Evolutionary conservation across 2,797 vertebrate species (phyloP).

Genomic region (Meda fulgida): DNA sequence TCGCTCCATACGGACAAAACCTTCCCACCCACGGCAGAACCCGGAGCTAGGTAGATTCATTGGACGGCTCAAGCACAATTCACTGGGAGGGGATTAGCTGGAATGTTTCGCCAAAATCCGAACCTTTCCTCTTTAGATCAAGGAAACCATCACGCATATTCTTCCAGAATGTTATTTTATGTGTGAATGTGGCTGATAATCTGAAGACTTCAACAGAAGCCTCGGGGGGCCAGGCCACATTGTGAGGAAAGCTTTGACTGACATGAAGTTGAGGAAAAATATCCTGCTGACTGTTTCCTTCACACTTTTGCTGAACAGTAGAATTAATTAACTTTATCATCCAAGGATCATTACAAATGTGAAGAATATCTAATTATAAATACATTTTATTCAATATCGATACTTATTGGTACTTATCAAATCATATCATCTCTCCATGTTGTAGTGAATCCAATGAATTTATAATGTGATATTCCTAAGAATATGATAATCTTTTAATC

Average conservation of each 20-base stretch:
- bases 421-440: not conserved
- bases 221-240: slow-evolving; percentile 11
- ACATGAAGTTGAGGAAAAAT: not conserved
- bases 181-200: slow-evolving; percentile 21
- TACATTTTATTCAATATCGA: not conserved
- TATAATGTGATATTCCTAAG: not conserved
- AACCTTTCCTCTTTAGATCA: slow-evolving; percentile 26
- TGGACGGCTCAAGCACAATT: slow-evolving; percentile 20
- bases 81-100: slow-evolving; percentile 9
- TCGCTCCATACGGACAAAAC: slow-evolving; percentile 31
- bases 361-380: not conserved
- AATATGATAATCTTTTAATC: not conserved
- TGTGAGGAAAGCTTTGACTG: not conserved
- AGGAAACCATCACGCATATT: not conserved
- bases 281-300: not conserved
- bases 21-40: slow-evolving; percentile 32
- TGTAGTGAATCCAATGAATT: not conserved
- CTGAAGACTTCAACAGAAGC: slow-evolving; percentile 19
- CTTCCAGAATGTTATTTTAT: slow-evolving; percentile 15
- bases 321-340: not conserved
- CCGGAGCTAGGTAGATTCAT: slow-evolving; percentile 24
- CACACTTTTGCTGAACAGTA: not conserved
- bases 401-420: not conserved
- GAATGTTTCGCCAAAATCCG: slow-evolving; percentile 1
- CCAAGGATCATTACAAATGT: not conserved